Evolutionary conservation across 2,797 vertebrate species (phyloP), one percentile per base, ranked within the genome.

Genomic region (Danio choprae): DNA sequence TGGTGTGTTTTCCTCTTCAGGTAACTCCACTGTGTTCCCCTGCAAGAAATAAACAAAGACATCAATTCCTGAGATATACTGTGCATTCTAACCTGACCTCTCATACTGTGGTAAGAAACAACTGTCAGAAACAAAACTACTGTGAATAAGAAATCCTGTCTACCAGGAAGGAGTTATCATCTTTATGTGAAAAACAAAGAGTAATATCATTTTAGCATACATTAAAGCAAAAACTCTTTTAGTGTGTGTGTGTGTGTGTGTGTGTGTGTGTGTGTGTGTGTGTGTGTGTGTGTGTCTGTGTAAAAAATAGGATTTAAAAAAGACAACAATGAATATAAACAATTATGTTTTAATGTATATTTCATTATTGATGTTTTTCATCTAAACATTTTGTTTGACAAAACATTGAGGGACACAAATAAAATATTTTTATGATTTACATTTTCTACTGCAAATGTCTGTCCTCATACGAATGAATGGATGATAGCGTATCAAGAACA

Each of bases 21-120:
- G 98, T 80, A 99, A 93, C 89, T 99, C 98, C 86, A 99, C 98
- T 0, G 98, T 99, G 91, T 99, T 99, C 18, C 98, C 98, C 98
- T 99, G 87, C 67, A 58, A 72, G 22, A 89, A 4, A 81, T 10
- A 29, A 64, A 53, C 18, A 50, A 62, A 50, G 18, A 60, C 7
- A 13, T 10, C 6, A 40, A 58, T 22, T 29, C 20, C 13, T 53
- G 1, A 58, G 46, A 50, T 16, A 29, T 48, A 5, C 9, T 60
- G 3, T 36, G 48, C 29, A 29, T 29, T 29, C 29, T 29, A 29
- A 43, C 16, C n/a, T 9, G n/a, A 10, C 16, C 16, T 69, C 36
- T 38, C 15, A 51, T 29, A 38, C 22, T 9, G 38, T 1, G 65
- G 69, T 51, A 69, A 69, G 29, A 69, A 51, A 51, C 22, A 38